Base-by-base conservation (phyloP, 2,888 invertebrate species). In the Deilephila porcellus region DNA sequence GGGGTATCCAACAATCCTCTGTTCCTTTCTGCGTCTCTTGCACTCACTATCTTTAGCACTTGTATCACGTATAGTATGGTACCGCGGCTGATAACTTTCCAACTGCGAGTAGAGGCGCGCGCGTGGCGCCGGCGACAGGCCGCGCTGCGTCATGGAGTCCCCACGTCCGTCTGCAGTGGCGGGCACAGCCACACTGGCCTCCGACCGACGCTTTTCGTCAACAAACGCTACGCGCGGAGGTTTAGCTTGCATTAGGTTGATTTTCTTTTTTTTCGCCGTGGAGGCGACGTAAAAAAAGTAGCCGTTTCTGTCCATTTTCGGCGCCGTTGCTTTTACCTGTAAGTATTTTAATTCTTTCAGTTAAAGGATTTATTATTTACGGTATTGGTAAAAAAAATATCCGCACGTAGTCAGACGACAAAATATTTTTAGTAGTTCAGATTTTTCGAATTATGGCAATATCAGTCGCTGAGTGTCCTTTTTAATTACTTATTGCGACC, bases 181-280 rank as follows among this genome's bases (percentile, higher is more conserved):
- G 77, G 85, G 77, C 78, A 87, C 82, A 74, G 91, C 89, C 87
- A 88, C 86, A 94, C 94, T 94, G 88, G 71, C 80, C 75, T 93
- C 94, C 71, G 92, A 90, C 75, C 92, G 85, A 6, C 92, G 91
- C 79, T 91, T 92, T 81, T 93, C 92, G 78, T 93, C 93, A 17
- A 84, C 87, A 82, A 93, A 94, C 74, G 94, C 94, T 76, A 92
- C 89, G 81, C 93, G 88, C 77, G 95, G 95, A 76, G 94, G 92
- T 81, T 90, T 91, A 8, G 94, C 90, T 78, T 94, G 94, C 95
- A 95, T 95, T 78, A 95, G 84, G 82, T 90, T 94, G 79, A 95
- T 93, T 85, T 93, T 95, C 86, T 95, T 95, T 87, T 95, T 95
- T 85, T 95, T 95, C n/a, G 95, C 95, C 5, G 94, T 94, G 2